Evolutionary conservation across 2,888 invertebrate species (phyloP).

Genomic region (Atethmia centrago): DNA sequence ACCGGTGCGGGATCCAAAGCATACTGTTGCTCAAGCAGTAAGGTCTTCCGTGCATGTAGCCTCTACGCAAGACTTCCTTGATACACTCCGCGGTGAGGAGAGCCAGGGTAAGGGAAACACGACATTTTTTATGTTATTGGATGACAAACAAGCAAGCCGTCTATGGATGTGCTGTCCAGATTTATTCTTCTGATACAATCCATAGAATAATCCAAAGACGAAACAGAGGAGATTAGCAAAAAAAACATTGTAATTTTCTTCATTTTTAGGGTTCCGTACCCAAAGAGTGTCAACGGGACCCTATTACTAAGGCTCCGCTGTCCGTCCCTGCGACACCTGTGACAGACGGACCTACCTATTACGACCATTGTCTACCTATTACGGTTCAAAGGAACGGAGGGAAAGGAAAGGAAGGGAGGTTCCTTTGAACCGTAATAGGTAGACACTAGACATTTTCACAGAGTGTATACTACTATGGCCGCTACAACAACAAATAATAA

Average conservation of each 20-base stretch:
- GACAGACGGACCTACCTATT: too few relatives aligned
- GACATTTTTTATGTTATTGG: not conserved
- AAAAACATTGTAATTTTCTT: not conserved
- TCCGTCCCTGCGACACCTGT: too few relatives aligned
- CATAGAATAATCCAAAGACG: not conserved
- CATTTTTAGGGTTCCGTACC: too few relatives aligned
- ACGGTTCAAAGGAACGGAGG: too few relatives aligned
- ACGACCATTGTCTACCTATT: too few relatives aligned
- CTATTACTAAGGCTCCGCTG: too few relatives aligned
- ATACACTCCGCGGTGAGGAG: constrained; percentile 46
- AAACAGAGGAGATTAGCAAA: not conserved
- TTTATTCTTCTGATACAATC: not conserved
- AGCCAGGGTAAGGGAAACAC: not conserved
- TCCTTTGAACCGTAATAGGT: too few relatives aligned
- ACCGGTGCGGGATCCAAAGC: constrained; percentile 27
- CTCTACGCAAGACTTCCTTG: constrained; percentile 46
- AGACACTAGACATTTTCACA: too few relatives aligned
- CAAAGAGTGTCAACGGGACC: too few relatives aligned
- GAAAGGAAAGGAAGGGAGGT: too few relatives aligned
- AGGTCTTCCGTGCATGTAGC: not conserved
- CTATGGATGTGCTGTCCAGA: not conserved
- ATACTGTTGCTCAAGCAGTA: not conserved
- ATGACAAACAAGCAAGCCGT: not conserved
- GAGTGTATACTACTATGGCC: too few relatives aligned
- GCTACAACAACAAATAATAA: too few relatives aligned